Conservation (phyloP, 2,888 invertebrate genomes). For the Melanargia galathea region DNA sequence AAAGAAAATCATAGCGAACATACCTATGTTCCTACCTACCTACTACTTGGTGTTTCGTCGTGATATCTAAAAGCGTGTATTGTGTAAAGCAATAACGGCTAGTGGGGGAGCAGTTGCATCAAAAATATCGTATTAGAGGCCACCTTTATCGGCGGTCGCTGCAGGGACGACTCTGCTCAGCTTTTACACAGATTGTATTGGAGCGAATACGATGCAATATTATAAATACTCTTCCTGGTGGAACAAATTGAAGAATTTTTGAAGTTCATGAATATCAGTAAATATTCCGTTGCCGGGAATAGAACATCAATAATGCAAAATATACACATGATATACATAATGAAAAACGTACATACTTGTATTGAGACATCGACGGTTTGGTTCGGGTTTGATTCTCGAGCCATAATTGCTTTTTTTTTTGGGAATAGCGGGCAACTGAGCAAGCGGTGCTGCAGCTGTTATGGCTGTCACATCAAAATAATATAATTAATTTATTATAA, state of each 20-base stretch:
- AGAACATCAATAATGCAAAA: conserved; percentile 80
- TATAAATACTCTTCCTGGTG: conserved; percentile 72
- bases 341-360: no score
- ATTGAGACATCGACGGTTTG: conserved; percentile 63
- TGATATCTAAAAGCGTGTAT: conserved; percentile 42
- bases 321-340: no score
- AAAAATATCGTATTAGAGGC: conserved; percentile 67
- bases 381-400: conserved; percentile 50
- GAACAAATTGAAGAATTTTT: conserved; percentile 77
- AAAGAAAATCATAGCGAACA: conserved; percentile 18
- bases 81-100: conserved; percentile 48
- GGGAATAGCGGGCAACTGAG: no score
- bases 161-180: conserved; percentile 54
- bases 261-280: conserved; percentile 81
- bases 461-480: no score
- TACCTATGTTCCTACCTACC: conserved; percentile 10
- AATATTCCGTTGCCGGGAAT: conserved; percentile 72
- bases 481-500: no score
- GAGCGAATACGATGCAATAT: conserved; percentile 67
- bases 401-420: no score
- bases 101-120: conserved; percentile 56
- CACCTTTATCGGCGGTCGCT: conserved; percentile 57
- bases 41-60: conserved; percentile 28
- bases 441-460: no score
- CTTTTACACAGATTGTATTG: conserved; percentile 75